Evolutionary conservation across 2,797 vertebrate species (phyloP).

Genomic region (Melanogrammus aeglefinus): DNA sequence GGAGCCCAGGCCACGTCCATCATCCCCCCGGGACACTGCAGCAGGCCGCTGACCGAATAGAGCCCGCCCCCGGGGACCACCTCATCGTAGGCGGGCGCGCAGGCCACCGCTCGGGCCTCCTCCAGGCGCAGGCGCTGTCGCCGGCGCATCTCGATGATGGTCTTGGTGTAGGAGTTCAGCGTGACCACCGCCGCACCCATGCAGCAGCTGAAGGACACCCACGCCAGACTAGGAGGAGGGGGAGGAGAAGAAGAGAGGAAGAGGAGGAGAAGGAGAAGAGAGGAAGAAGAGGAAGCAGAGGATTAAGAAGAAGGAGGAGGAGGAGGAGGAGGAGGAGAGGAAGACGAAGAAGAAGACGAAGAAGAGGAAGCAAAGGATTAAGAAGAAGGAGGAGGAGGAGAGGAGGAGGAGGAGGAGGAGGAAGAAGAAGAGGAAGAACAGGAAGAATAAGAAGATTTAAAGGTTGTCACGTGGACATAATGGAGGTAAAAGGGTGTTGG

Average conservation of each 20-base stretch:
- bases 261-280: background rate
- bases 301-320: conserved; percentile 46
- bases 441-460: background rate
- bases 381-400: background rate
- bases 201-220: conserved; percentile 85
- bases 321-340: conserved; percentile 8
- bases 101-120: conserved; percentile 60
- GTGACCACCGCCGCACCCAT: conserved; percentile 84
- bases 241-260: background rate
- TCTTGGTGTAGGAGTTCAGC: conserved; percentile 86
- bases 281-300: conserved; percentile 1
- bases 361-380: background rate
- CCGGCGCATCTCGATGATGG: conserved; percentile 77
- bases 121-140: conserved; percentile 70
- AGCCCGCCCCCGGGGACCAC: conserved; percentile 68
- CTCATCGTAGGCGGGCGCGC: conserved; percentile 71
- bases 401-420: conserved; percentile 4
- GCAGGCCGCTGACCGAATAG: conserved; percentile 75
- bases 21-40: conserved; percentile 72
- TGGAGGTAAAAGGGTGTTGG: too few species aligned
- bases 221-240: conserved; percentile 71
- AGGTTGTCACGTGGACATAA: background rate
- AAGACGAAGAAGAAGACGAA: background rate
- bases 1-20: conserved; percentile 68
- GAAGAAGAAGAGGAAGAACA: background rate